phyloP scores from a whole-genome alignment of 2,888 invertebrate genomes.

The Stictocephala bisonia region DNA sequence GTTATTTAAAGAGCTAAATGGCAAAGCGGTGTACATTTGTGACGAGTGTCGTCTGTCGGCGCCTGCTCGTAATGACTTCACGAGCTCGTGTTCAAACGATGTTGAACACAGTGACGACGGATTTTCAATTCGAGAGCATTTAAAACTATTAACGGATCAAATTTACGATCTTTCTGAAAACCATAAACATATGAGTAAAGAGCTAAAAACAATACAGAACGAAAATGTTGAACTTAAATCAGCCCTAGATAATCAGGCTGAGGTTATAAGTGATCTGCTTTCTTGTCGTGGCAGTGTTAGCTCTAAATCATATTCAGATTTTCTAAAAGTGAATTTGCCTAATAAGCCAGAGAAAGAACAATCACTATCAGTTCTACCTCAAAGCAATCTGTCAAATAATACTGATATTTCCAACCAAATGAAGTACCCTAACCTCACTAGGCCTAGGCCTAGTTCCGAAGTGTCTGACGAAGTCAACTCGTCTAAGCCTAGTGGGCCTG shows the following conservation, averaged over 20 bases:
- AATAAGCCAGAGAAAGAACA: too few relatives aligned
- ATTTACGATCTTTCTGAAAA: background rate
- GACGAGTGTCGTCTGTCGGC: background rate
- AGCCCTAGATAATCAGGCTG: background rate
- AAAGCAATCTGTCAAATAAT: too few relatives aligned
- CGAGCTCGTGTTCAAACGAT: background rate
- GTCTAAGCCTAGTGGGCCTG: too few relatives aligned
- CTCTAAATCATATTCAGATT: background rate
- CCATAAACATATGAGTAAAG: background rate
- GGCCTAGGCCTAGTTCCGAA: too few relatives aligned
- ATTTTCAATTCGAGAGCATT: background rate
- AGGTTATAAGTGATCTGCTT: background rate
- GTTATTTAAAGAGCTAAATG: background rate
- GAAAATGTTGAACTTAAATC: background rate
- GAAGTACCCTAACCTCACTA: too few relatives aligned
- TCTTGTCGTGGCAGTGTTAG: background rate
- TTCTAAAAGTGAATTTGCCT: background rate
- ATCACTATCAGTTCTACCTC: too few relatives aligned
- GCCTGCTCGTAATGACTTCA: background rate
- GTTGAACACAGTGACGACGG: background rate
- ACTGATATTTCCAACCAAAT: too few relatives aligned
- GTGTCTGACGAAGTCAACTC: too few relatives aligned
- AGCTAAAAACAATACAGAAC: background rate
- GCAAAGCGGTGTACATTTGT: constrained; percentile 9
- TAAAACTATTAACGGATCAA: background rate